These are phyloP conservation scores for Cetoscarus ocellatus DNA, from an alignment of 2,797 vertebrate genomes.

Conservation along the genomic window DNA sequence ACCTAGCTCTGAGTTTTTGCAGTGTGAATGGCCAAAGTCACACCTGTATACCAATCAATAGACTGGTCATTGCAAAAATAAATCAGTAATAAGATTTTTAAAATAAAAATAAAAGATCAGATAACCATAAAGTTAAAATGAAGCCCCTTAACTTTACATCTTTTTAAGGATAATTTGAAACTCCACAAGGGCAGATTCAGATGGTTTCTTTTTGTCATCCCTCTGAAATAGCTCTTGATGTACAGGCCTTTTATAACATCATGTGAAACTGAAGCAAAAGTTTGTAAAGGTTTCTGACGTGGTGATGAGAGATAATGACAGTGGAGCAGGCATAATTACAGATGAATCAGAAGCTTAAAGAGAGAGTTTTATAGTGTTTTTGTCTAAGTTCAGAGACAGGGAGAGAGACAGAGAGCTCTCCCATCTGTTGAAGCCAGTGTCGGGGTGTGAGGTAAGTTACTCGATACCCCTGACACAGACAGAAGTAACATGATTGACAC, in stretches of 20 bases:
- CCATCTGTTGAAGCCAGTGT: slow-evolving; percentile 54
- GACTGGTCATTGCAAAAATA: too few relatives aligned
- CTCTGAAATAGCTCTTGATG: not conserved
- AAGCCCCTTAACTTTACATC: too few relatives aligned
- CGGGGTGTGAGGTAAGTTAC: slow-evolving; percentile 71
- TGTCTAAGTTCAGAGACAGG: slow-evolving; percentile 27
- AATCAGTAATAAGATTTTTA: too few relatives aligned
- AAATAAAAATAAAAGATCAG: too few relatives aligned
- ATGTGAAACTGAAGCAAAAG: slow-evolving; percentile 1
- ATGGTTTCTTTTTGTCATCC: not conserved
- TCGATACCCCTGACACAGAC: slow-evolving; percentile 68
- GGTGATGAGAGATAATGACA: slow-evolving; percentile 4
- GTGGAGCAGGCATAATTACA: slow-evolving; percentile 6
- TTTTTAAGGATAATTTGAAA: too few relatives aligned
- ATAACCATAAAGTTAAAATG: too few relatives aligned
- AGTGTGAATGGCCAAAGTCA: too few relatives aligned
- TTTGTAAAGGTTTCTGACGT: slow-evolving; percentile 24
- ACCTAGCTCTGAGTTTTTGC: too few relatives aligned
- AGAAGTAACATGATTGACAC: slow-evolving; percentile 69
- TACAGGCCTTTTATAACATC: not conserved
- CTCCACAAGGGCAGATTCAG: too few relatives aligned
- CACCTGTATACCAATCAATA: too few relatives aligned
- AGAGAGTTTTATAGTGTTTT: slow-evolving; percentile 7
- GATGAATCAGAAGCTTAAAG: slow-evolving; percentile 3
- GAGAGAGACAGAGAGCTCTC: slow-evolving; percentile 27